Percentiles rank a stretch among this genome's conserved stretches.
phyloP scores from a whole-genome alignment of 1,140 invertebrate genomes.

The Lethrus apterus region DNA sequence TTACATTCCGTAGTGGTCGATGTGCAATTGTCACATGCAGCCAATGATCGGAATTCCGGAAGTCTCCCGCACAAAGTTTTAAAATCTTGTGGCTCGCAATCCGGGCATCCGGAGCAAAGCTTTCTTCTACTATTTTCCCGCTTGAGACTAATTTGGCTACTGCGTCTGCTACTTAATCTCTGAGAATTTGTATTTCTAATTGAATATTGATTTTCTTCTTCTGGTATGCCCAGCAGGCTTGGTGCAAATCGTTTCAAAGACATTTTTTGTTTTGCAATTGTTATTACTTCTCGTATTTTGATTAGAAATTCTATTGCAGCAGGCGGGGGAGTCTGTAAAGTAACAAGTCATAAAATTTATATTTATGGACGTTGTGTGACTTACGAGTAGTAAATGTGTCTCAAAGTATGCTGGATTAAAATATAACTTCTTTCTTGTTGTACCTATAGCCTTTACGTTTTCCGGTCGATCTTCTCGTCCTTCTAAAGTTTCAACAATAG shows the following conservation, averaged over 20 bases:
- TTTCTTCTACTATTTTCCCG: slow-evolving; percentile 49
- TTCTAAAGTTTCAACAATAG: slow-evolving; percentile 73
- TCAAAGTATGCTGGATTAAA: slow-evolving; percentile 86
- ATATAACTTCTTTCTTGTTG: slow-evolving; percentile 67
- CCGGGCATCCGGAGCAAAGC: slow-evolving; percentile 57
- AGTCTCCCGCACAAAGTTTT: slow-evolving; percentile 37
- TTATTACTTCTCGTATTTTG: slow-evolving; percentile 82
- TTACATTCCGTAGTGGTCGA: slow-evolving; percentile 48
- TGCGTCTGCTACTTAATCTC: slow-evolving; percentile 42
- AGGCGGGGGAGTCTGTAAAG: slow-evolving; percentile 69
- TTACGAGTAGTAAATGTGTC: slow-evolving; percentile 70
- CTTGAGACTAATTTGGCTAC: slow-evolving; percentile 50
- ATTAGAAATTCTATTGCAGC: slow-evolving; percentile 77
- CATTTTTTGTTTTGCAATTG: slow-evolving; percentile 82
- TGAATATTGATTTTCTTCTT: slow-evolving; percentile 56
- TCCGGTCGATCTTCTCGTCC: slow-evolving; percentile 52
- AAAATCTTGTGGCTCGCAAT: slow-evolving; percentile 47
- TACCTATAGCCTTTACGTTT: slow-evolving; percentile 53
- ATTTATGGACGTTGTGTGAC: slow-evolving; percentile 25
- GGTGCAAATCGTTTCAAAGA: slow-evolving; percentile 70
- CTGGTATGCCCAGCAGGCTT: slow-evolving; percentile 69
- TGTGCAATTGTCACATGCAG: slow-evolving; percentile 46
- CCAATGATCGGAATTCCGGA: slow-evolving; percentile 41
- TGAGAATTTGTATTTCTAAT: slow-evolving; percentile 40
- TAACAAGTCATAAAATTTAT: neutral